Evolutionary conservation across 2,797 vertebrate genomes (phyloP), one percentile per base, ranked within the genome.

Genomic region (Orestias chungarensis): DNA sequence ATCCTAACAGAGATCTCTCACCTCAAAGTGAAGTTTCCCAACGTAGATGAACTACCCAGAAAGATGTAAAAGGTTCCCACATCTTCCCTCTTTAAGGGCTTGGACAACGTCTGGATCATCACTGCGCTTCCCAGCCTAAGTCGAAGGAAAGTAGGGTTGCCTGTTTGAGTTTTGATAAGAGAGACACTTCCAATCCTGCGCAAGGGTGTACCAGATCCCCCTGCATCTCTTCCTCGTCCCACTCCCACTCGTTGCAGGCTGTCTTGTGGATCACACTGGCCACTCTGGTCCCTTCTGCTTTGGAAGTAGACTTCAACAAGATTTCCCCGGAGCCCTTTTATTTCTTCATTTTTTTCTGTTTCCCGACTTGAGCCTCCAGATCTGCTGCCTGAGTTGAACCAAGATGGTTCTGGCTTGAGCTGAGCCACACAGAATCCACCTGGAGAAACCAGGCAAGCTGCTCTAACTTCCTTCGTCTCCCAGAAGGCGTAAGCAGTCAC

Each of bases 261-360:
- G 0, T 95, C 95, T 80, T 95, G 95, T 7, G 91, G 94, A 35
- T 73, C 65, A 27, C 97, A 99, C 67, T 94, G 94, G 9, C 94
- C 95, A 0, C 82, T 91, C 49, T 82, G 86, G 62, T 91, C 93
- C 55, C 85, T 80, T 31, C 90, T 89, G 78, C 93, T 93, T 76
- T 93, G 93, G 57, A 97, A 99, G 85, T 99, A 98, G 3, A 99
- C 94, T 78, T 99, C 96, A 86, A 96, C 96, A 0, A 94, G 87
- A 55, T 95, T 97, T 7, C 95, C 96, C 66, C 94, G 92, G 0
- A 87, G 68, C 18, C 89, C 87, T 4, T 82, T 87, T 67, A 31
- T 73, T 86, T 31, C 91, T 86, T 44, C 84, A 10, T 6, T 65
- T 75, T 71, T 88, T 29, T 81, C 89, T 23, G 89, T 91, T 86